Percentiles rank a stretch among this genome's conserved stretches.
phyloP scores from a whole-genome alignment of 2,113 vertebrate species.

The Prinia subflava region DNA sequence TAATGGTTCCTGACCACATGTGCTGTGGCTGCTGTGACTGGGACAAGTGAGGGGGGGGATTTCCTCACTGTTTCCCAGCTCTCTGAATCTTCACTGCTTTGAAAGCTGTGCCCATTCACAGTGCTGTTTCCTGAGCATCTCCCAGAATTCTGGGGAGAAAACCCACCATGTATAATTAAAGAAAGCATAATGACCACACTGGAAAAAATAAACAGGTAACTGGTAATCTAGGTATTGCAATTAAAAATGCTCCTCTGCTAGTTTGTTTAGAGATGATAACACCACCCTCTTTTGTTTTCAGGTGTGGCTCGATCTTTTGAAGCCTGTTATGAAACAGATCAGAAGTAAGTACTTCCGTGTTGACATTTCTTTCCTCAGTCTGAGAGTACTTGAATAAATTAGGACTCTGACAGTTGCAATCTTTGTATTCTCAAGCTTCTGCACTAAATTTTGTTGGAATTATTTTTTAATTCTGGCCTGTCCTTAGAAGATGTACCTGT shows the following conservation, averaged over 20 bases:
- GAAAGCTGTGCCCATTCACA: neutral
- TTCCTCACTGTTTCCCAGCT: neutral
- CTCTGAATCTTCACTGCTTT: neutral
- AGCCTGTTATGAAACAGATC: conserved; percentile 94
- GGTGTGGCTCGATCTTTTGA: conserved; percentile 98
- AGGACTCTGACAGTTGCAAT: neutral
- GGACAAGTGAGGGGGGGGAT: neutral
- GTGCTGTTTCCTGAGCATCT: neutral
- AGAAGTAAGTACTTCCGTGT: conserved; percentile 82
- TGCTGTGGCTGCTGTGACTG: neutral
- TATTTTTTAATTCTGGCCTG: neutral
- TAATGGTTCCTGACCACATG: neutral
- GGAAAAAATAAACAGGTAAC: neutral
- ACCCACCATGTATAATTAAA: neutral
- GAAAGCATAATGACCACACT: neutral
- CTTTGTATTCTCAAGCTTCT: neutral
- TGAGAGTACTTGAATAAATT: neutral
- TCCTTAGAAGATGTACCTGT: neutral
- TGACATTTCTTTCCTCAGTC: neutral
- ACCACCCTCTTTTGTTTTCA: conserved; percentile 61
- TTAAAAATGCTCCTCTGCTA: neutral
- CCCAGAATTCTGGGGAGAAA: neutral
- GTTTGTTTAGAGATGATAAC: neutral
- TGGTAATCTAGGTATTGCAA: neutral
- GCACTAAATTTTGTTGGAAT: neutral